Evolutionary conservation across 1,140 invertebrate species (phyloP).

Genomic region (Drosophila guanche): DNA sequence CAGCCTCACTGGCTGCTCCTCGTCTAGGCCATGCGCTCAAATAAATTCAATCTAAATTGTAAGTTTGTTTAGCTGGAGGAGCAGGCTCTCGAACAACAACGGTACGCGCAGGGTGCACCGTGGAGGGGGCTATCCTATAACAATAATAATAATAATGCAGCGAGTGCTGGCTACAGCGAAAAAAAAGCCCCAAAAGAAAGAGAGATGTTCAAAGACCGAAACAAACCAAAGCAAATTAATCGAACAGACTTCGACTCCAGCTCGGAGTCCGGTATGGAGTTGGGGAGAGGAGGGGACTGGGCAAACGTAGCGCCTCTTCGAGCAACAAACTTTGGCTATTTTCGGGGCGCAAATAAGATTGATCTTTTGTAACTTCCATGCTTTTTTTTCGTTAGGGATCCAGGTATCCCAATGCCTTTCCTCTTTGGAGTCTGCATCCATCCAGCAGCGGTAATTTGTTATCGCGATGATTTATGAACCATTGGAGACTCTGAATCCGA

Average conservation of each 20-base stretch:
- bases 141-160: conserved; percentile 57
- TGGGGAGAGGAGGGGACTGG: conserved; percentile 3
- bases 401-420: background rate
- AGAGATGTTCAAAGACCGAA: conserved; percentile 51
- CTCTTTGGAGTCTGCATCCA: conserved; percentile 10
- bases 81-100: conserved; percentile 25
- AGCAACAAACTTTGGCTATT: conserved; percentile 58
- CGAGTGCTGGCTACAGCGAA: conserved; percentile 12
- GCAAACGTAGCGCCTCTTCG: conserved; percentile 58
- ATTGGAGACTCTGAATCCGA: conserved; percentile 45
- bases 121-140: conserved; percentile 36
- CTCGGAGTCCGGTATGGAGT: conserved; percentile 2
- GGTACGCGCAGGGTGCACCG: conserved; percentile 12
- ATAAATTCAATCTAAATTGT: conserved; percentile 83
- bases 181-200: conserved; percentile 58
- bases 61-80: conserved; percentile 77
- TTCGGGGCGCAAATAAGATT: conserved; percentile 79
- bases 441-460: conserved; percentile 80
- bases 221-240: conserved; percentile 50
- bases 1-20: conserved; percentile 61
- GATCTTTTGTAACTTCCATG: conserved; percentile 82
- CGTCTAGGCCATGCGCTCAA: conserved; percentile 76
- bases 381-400: conserved; percentile 48
- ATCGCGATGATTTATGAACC: conserved; percentile 82
- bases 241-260: conserved; percentile 22